Conservation (phyloP, 2,113 vertebrate genomes). For the Pipra filicauda region DNA sequence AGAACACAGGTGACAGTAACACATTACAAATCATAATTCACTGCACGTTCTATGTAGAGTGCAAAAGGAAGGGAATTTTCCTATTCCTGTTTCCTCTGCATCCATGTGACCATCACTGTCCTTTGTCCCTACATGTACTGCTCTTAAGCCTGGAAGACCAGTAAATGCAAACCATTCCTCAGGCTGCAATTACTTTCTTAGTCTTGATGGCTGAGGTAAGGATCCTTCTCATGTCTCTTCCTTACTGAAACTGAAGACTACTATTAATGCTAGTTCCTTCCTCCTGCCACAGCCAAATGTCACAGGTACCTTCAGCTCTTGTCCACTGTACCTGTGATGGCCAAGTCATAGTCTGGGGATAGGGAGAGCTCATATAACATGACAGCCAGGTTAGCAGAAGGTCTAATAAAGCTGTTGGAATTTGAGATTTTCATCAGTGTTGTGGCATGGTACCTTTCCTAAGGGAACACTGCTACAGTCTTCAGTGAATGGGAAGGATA, state of each 20-base stretch:
- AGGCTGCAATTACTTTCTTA: neutral
- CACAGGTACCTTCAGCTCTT: neutral
- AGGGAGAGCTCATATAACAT: neutral
- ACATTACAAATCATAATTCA: neutral
- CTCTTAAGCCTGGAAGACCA: neutral
- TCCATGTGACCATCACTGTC: accelerated
- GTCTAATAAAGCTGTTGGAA: neutral
- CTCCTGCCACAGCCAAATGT: neutral
- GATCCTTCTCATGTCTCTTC: neutral
- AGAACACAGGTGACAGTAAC: neutral
- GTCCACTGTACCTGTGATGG: neutral
- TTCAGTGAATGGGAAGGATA: neutral
- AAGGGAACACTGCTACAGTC: neutral
- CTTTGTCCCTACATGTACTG: neutral
- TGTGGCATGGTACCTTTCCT: neutral
- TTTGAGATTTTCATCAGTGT: neutral
- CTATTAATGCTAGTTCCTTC: neutral
- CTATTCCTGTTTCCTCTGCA: neutral
- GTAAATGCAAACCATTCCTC: neutral
- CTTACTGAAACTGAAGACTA: neutral
- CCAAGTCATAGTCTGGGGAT: neutral
- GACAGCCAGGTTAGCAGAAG: neutral
- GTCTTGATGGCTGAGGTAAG: neutral
- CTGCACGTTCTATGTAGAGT: accelerated
- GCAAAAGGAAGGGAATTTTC: neutral